Percentiles rank a stretch among this genome's conserved stretches.
These are phyloP conservation scores for Aquatica leii DNA, from an alignment of 2,888 invertebrate genomes.

Conservation along the genomic window DNA sequence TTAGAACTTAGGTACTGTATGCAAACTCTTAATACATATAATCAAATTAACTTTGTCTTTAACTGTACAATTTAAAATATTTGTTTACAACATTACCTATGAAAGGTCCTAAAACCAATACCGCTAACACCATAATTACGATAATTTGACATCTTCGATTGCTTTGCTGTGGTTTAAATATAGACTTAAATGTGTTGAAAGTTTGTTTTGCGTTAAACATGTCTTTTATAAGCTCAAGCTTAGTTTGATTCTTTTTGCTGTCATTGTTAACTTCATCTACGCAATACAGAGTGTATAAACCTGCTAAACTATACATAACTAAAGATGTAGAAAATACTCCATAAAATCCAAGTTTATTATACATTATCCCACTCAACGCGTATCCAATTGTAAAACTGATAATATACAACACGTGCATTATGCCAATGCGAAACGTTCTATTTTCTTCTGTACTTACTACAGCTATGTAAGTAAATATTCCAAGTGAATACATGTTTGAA, in stretches of 20 bases:
- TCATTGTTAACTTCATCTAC: conserved; percentile 55
- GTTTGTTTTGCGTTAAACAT: conserved; percentile 62
- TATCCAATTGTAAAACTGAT: conserved; percentile 63
- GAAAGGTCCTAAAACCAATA: conserved; percentile 64
- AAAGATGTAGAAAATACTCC: conserved; percentile 63
- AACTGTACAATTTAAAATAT: no score
- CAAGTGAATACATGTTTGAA: conserved; percentile 66
- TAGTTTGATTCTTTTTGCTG: conserved; percentile 55
- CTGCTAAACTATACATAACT: conserved; percentile 59
- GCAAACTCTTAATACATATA: no score
- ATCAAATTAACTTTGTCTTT: no score
- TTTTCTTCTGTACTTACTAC: conserved; percentile 65
- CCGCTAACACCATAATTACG: conserved; percentile 61
- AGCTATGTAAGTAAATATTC: conserved; percentile 68
- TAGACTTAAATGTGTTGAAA: conserved; percentile 63
- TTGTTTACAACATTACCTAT: no score
- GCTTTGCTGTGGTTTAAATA: conserved; percentile 62
- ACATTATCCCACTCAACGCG: conserved; percentile 63
- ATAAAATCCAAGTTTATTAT: conserved; percentile 61
- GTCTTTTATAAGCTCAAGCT: conserved; percentile 43
- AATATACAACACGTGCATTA: conserved; percentile 65
- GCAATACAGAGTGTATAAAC: conserved; percentile 61
- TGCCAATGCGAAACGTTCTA: conserved; percentile 68
- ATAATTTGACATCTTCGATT: conserved; percentile 61
- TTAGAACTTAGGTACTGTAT: no score